Evolutionary conservation across 2,113 vertebrate species (phyloP), one percentile per base, ranked within the genome.

Genomic region (Grantiella picta): DNA sequence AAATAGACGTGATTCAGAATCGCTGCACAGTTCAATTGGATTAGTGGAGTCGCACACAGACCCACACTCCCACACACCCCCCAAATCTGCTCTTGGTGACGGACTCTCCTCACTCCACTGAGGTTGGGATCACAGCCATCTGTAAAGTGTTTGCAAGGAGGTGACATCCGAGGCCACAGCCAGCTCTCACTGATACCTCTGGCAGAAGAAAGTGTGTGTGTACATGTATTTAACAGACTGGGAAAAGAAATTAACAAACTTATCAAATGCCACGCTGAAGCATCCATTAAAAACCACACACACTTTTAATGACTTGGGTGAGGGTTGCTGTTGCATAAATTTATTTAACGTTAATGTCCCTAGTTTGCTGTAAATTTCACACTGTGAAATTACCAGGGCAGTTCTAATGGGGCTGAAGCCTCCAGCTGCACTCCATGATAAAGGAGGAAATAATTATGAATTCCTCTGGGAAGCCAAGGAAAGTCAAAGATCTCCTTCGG

Each of bases 391-490:
- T 96, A 97, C 89, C 93, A 93, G 96, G 95, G 95, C 95, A 97
- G 79, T 96, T 90, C 95, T 95, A 95, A 97, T 93, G 96, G 96
- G 92, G 90, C 94, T 66, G 93, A 86, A 97, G 92, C 94, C 93
- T 97, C 94, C 96, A 96, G 95, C 94, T 96, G 95, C 96, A 94
- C 87, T 96, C 96, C 45, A 92, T 95, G 95, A 97, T 97, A 96
- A 96, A 97, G 86, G 78, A 95, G 89, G 78, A 97, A 96, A 95
- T 95, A 97, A 97, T 97, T 96, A 97, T 3, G 54, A 93, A 94
- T 86, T 96, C 96, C 93, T 95, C 70, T 45, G 93, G 95, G 96
- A 96, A 96, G 92, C 90, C 86, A 93, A 88, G 80, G 97, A 96
- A 97, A 95, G 95, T 92, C 97, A 96, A 95, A 96, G 95, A 96